A percentile compares a stretch with the other conserved stretches of the same genome.
phyloP scores from a whole-genome alignment of 2,113 vertebrate species.

The Brachyhypopomus occidentalis region DNA sequence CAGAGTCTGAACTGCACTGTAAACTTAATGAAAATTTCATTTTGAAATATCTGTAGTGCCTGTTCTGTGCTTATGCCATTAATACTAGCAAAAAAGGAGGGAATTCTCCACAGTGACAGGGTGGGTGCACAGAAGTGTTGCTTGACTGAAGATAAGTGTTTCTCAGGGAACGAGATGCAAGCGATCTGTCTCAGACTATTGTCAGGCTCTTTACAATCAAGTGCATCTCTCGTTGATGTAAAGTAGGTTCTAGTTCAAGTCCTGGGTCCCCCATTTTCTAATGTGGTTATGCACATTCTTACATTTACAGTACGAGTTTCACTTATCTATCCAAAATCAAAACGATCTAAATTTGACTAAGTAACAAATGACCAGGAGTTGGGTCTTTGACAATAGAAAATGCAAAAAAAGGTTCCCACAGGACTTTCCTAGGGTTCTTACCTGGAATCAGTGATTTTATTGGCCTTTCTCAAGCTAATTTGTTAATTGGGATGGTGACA shows the following conservation, averaged over 20 bases:
- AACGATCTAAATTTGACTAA: no score
- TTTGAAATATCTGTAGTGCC: background rate
- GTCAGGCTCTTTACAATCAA: conserved; percentile 27
- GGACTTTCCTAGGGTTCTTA: no score
- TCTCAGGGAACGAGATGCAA: conserved; percentile 78
- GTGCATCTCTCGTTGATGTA: background rate
- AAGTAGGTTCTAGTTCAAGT: no score
- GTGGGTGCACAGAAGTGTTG: conserved; percentile 42
- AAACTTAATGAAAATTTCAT: background rate
- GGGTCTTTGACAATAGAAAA: no score
- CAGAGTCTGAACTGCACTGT: background rate
- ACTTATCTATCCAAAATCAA: no score
- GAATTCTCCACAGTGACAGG: no score
- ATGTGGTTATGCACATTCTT: no score
- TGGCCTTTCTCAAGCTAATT: background rate
- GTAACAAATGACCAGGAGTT: no score
- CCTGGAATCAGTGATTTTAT: no score
- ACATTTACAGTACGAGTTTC: no score
- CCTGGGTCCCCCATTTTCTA: no score
- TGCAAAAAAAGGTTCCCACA: no score
- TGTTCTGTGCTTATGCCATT: conserved; percentile 1
- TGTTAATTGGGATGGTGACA: background rate
- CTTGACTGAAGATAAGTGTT: conserved; percentile 61
- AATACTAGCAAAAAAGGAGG: background rate
- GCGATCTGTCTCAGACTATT: conserved; percentile 54